Evolutionary conservation across 2,888 invertebrate genomes (phyloP).

Genomic region (Macrosoma leucophasiata): DNA sequence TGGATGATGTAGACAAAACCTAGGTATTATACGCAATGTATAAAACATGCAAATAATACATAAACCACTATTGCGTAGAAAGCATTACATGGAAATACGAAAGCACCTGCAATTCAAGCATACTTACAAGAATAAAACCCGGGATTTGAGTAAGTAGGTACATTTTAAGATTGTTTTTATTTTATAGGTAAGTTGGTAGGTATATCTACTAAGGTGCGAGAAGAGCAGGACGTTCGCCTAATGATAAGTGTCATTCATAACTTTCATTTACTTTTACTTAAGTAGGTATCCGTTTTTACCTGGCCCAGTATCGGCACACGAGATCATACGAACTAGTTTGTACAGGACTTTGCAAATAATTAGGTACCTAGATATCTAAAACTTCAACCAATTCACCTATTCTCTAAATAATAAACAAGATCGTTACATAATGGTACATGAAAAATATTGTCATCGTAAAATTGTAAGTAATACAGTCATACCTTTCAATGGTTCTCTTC

Average conservation of each 20-base stretch:
- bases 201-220: too few species aligned
- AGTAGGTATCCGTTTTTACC: neutral
- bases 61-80: neutral
- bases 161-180: too few species aligned
- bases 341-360: too few species aligned
- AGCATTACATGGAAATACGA: neutral
- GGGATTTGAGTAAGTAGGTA: conserved; percentile 7
- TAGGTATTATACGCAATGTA: neutral
- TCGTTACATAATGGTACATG: too few species aligned
- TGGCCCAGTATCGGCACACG: neutral
- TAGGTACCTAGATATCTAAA: too few species aligned
- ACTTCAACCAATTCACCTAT: neutral
- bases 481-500: too few species aligned
- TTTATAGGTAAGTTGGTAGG: too few species aligned
- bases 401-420: conserved; percentile 4
- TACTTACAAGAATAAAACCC: conserved; percentile 6
- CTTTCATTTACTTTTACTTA: neutral
- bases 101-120: conserved; percentile 4
- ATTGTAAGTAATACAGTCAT: too few species aligned
- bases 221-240: too few species aligned
- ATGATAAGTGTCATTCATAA: too few species aligned
- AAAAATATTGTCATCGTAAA: too few species aligned
- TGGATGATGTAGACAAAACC: too few species aligned
- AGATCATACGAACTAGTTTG: conserved; percentile 4
- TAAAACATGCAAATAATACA: conserved; percentile 1